These are phyloP conservation scores for Nebria brevicollis DNA, from an alignment of 2,888 invertebrate genomes.

Conservation along the genomic window DNA sequence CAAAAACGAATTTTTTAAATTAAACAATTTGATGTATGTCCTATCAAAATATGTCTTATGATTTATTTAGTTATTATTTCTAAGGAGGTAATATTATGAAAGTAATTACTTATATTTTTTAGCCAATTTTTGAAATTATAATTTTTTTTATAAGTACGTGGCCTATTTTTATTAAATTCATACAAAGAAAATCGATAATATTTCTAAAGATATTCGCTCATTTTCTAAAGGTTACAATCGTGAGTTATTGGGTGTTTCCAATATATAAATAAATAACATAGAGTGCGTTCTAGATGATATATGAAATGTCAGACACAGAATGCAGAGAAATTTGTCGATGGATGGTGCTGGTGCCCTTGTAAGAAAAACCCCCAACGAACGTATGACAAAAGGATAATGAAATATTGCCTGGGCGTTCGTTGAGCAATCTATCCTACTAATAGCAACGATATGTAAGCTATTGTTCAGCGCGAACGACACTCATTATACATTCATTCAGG, in stretches of 20 bases:
- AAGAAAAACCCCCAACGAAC: constrained; percentile 27
- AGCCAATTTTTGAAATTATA: no score
- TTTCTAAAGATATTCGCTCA: not conserved
- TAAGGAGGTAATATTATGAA: no score
- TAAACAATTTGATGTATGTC: not conserved
- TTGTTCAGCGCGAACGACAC: constrained; percentile 14
- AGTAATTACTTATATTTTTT: no score
- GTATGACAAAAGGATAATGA: constrained; percentile 40
- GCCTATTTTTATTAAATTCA: not conserved
- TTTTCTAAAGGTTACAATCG: constrained; percentile 27
- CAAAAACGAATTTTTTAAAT: not conserved
- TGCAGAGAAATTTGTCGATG: constrained; percentile 28
- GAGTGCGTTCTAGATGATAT: constrained; percentile 30
- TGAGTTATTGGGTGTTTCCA: constrained; percentile 36
- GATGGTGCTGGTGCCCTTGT: constrained; percentile 7
- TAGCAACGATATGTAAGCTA: constrained; percentile 29
- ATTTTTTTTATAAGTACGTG: not conserved
- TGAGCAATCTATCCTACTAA: constrained; percentile 33
- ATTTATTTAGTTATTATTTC: no score
- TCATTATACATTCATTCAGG: constrained; percentile 26
- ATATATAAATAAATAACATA: constrained; percentile 36
- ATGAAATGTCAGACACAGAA: constrained; percentile 42
- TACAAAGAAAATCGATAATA: not conserved
- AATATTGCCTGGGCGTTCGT: constrained; percentile 20
- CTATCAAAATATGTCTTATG: not conserved